Evolutionary conservation across 2,113 vertebrate species (phyloP).

Genomic region (Excalfactoria chinensis): DNA sequence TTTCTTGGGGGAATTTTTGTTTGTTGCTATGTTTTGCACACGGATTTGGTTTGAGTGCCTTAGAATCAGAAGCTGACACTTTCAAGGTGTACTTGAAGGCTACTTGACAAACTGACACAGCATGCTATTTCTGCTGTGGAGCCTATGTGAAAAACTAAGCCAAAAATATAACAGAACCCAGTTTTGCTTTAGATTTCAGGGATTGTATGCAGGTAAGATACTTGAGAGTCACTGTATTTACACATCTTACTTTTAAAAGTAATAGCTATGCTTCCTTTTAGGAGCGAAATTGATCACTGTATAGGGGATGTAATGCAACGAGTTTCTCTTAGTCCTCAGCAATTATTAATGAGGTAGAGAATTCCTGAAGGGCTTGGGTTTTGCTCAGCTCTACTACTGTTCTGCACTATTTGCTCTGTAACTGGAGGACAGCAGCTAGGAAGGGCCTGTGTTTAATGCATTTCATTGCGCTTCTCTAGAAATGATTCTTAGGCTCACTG

Average conservation of each 20-base stretch:
- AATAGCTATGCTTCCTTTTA: neutral
- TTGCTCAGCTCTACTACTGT: neutral
- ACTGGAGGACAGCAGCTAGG: neutral
- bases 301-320: neutral
- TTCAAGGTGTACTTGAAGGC: neutral
- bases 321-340: neutral
- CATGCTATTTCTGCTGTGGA: neutral
- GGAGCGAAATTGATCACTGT: neutral
- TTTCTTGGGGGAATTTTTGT: neutral
- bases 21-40: neutral
- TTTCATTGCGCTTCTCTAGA: slow-evolving; percentile 32
- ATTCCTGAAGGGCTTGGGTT: slow-evolving; percentile 37
- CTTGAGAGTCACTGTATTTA: neutral
- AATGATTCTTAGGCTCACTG: slow-evolving; percentile 10
- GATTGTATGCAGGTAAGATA: neutral
- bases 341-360: slow-evolving; percentile 35
- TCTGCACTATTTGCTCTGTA: slow-evolving; percentile 50
- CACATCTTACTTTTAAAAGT: neutral
- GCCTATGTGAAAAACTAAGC: neutral
- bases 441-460: slow-evolving; percentile 12
- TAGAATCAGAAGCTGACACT: neutral
- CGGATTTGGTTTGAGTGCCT: neutral
- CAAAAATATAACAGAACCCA: neutral
- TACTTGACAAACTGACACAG: neutral
- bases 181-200: neutral